Base-by-base conservation (phyloP, 2,888 invertebrate species). In the Watsonalla cultraria region DNA sequence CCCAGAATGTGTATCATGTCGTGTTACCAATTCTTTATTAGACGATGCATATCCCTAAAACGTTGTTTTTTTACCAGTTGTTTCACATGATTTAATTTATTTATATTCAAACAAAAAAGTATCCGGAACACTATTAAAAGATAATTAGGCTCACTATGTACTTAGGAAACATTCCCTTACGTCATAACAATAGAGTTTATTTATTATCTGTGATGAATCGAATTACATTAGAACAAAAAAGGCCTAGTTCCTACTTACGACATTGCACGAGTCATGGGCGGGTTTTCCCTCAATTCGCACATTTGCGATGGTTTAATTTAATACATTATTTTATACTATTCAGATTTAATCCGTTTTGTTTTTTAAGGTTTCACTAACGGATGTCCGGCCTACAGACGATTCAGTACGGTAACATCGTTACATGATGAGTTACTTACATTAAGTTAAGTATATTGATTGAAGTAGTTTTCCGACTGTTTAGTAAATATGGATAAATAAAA, bases 251-350 rank as follows among this genome's bases (percentile, higher is more conserved):
- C 14, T 13, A 37, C 37, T 37, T 37, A 42, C 9, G 9, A 6
- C 37, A 49, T 14, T 1, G 15, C 15, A 35, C 7, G 5, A 9
- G 49, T 70, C 68, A 68, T 64, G 55, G 49, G 52, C 54, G 66
- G 65, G 59, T 64, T 83, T 83, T 68, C 82, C 84, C 61, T 56
- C 66, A 70, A 72, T 80, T 73, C 68, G 65, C 62, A 61, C 68
- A 80, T 81, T 80, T 69, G 78, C 57, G 64, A 75, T 77, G 79
- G 79, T 53, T 65, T 70, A 72, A 71, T 74, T 66, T 76, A 65
- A 77, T 76, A 72, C 61, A 71, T 70, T 47, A 78, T 67, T 68
- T 24, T 57, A 61, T 55, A 61, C 63, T 63, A 60, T 63, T 72
- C 63, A 55, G 58, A 61, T 65, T 66, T 64, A 60, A 56, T 60